These are phyloP conservation scores for Trachelus iudaicus DNA, from an alignment of 2,888 invertebrate genomes.

Conservation along the genomic window DNA sequence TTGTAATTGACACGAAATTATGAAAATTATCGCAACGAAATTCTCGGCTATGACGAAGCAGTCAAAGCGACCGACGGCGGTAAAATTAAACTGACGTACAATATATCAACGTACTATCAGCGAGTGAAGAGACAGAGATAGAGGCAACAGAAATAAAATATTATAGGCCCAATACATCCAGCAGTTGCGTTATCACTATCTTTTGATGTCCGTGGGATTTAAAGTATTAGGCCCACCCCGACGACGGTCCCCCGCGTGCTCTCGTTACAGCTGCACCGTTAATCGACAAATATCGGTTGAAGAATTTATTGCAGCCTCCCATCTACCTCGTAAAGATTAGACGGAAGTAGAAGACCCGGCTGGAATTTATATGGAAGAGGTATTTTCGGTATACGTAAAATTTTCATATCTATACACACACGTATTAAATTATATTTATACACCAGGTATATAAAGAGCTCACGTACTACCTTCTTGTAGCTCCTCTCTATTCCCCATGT, in stretches of 20 bases:
- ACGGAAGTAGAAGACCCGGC: no score
- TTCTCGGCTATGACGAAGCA: not conserved
- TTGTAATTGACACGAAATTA: not conserved
- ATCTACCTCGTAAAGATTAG: not conserved
- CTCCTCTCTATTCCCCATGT: no score
- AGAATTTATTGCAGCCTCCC: slow-evolving; percentile 11
- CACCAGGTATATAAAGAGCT: no score
- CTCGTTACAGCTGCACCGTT: slow-evolving; percentile 15
- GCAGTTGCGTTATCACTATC: slow-evolving; percentile 24
- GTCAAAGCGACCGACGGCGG: not conserved
- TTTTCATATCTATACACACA: not conserved
- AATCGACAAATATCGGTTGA: slow-evolving; percentile 7
- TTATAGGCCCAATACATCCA: slow-evolving; percentile 16
- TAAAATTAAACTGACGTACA: not conserved
- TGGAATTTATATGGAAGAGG: no score
- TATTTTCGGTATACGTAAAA: no score
- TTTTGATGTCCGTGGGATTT: slow-evolving; percentile 32
- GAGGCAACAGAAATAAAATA: slow-evolving; percentile 5
- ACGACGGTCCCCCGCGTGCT: not conserved
- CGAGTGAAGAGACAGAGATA: slow-evolving; percentile 11
- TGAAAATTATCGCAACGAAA: no score
- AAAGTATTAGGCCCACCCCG: slow-evolving; percentile 21
- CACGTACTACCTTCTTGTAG: no score
- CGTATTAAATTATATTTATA: not conserved
- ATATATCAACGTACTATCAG: slow-evolving; percentile 10